Evolutionary conservation across 2,888 invertebrate species (phyloP), one percentile per base, ranked within the genome.

Genomic region (Agapostemon virescens): DNA sequence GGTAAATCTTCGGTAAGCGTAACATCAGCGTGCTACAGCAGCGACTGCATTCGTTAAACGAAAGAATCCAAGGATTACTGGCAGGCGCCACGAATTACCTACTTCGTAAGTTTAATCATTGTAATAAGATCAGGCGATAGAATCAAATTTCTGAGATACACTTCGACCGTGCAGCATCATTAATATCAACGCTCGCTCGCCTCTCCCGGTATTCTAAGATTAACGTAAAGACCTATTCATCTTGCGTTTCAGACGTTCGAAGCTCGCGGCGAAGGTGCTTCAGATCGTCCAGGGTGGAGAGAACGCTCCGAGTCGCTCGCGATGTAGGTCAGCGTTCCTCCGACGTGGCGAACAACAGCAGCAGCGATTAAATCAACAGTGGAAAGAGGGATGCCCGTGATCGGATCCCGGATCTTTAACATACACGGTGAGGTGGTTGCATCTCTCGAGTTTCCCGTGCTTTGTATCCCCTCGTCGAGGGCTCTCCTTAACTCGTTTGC

Each of bases 321-420:
- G 68, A 77, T 63, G 40, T 67, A 52, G 77, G 70, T 77, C 69
- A 70, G 20, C 66, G 45, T 76, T 61, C 61, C 45, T 40, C n/a
- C 49, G 2, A n/a, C 2, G 11, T 20, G 49, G 49, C n/a, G 49
- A 72, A 64, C 71, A 78, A 33, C 69, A 23, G 20, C 36, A 26
- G 38, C 61, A 36, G 33, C 63, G 78, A 78, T 72, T 45, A 55
- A 68, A 79, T 69, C 45, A 55, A 79, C 67, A 40, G 63, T 42
- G 63, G 49, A 17, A 49, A 42, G 9, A 42, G 26, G 67, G 20
- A 33, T 30, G 20, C 13, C n/a, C 33, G 64, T 64, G 45, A 70
- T 70, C 69, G 69, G n/a, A 23, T 69, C 20, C 69, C 36, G 30
- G 11, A 63, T 45, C 63, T 69, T 69, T 73, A 68, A 58, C 69